Percentiles rank a stretch among this genome's conserved stretches.
phyloP scores from a whole-genome alignment of 2,113 vertebrate species.

The Charina bottae region DNA sequence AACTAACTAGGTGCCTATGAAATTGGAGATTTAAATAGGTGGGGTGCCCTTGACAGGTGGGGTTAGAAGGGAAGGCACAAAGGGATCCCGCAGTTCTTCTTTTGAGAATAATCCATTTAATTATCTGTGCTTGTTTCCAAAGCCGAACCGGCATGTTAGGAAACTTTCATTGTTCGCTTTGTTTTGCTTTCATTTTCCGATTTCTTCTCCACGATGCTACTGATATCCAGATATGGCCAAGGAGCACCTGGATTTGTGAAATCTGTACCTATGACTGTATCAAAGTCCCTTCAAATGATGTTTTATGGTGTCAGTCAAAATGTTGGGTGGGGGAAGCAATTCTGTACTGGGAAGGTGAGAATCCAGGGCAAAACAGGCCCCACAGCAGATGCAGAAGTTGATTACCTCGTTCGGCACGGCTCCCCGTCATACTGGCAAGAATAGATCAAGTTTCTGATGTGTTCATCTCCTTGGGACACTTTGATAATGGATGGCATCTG shows the following conservation, averaged over 20 bases:
- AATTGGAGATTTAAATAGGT: background rate
- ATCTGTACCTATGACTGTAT: background rate
- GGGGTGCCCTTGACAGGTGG: background rate
- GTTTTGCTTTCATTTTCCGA: background rate
- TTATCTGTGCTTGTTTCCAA: background rate
- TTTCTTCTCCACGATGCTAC: background rate
- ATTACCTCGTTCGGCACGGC: slow-evolving; percentile 62
- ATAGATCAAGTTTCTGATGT: slow-evolving; percentile 54
- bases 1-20: background rate
- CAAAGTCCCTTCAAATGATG: background rate
- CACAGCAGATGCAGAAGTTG: background rate
- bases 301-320: background rate
- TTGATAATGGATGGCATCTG: slow-evolving; percentile 20
- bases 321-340: background rate
- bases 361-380: background rate
- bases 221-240: background rate
- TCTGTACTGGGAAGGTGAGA: background rate
- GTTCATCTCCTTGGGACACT: background rate
- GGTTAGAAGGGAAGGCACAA: background rate
- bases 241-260: background rate
- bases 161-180: background rate
- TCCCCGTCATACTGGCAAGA: slow-evolving; percentile 62
- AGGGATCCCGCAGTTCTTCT: too few relatives aligned
- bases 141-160: background rate
- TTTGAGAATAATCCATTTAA: background rate